A percentile compares a stretch with the other conserved stretches of the same genome.
phyloP scores from a whole-genome alignment of 1,140 invertebrate genomes.

The Drosophila baimaii region DNA sequence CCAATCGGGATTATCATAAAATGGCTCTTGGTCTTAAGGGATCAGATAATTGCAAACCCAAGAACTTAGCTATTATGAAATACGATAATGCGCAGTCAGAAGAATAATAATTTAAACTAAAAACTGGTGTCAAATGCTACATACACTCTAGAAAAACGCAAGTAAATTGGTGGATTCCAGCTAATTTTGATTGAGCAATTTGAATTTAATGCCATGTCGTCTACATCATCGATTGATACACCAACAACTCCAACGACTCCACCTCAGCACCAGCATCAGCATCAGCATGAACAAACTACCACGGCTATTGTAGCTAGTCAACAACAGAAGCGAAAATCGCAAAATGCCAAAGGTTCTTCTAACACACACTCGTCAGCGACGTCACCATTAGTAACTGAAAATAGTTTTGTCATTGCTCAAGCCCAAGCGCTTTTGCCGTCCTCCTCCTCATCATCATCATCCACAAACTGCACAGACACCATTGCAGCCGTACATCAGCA shows the following conservation, averaged over 20 bases:
- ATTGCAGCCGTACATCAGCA: slow-evolving; percentile 51
- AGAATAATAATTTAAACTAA: neutral
- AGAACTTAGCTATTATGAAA: slow-evolving; percentile 15
- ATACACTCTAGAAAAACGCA: slow-evolving; percentile 1
- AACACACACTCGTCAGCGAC: slow-evolving; percentile 12
- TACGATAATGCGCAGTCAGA: slow-evolving; percentile 18
- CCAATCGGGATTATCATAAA: neutral
- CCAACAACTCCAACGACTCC: slow-evolving; percentile 54
- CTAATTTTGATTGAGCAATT: neutral
- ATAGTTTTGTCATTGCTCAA: slow-evolving; percentile 17
- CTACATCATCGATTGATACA: slow-evolving; percentile 63
- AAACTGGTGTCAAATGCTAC: slow-evolving; percentile 10
- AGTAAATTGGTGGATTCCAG: neutral
- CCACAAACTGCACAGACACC: slow-evolving; percentile 24
- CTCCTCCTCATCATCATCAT: slow-evolving; percentile 18
- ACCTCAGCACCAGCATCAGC: slow-evolving; percentile 41
- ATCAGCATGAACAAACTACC: slow-evolving; percentile 18
- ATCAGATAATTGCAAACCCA: slow-evolving; percentile 1
- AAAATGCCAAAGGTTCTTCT: slow-evolving; percentile 39
- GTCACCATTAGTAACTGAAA: slow-evolving; percentile 38
- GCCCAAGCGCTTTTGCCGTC: slow-evolving; percentile 20
- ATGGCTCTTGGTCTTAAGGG: slow-evolving; percentile 7
- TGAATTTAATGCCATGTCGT: slow-evolving; percentile 52
- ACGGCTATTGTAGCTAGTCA: slow-evolving; percentile 47
- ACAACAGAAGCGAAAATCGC: slow-evolving; percentile 36